Evolutionary conservation across 2,888 invertebrate species (phyloP).

Genomic region (Hydroisotoma schaefferi): DNA sequence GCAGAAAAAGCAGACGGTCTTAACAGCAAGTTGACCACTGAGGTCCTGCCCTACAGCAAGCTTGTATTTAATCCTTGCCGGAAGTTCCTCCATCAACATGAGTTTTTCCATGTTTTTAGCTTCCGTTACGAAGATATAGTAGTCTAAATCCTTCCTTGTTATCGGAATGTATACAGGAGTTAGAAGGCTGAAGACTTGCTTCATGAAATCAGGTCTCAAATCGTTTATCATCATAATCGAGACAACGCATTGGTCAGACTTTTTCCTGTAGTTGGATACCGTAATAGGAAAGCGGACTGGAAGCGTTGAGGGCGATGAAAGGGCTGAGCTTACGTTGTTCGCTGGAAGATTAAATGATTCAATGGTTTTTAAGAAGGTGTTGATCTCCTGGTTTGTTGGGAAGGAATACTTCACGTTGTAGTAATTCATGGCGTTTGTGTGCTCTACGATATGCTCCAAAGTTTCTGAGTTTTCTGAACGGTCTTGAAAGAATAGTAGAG

Average conservation of each 20-base stretch:
- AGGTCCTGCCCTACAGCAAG: slow-evolving; percentile 16
- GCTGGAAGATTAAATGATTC: background rate
- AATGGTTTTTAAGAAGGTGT: background rate
- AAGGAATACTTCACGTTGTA: slow-evolving; percentile 7
- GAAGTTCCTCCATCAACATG: slow-evolving; percentile 22
- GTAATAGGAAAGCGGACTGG: slow-evolving; percentile 20
- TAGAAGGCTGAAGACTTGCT: slow-evolving; percentile 20
- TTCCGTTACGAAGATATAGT: slow-evolving; percentile 25
- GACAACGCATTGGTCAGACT: slow-evolving; percentile 20
- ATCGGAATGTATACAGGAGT: slow-evolving; percentile 30
- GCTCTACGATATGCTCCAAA: slow-evolving; percentile 13
- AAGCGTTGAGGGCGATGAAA: background rate
- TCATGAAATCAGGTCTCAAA: slow-evolving; percentile 17
- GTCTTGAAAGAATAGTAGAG: slow-evolving; percentile 25
- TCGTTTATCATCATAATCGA: slow-evolving; percentile 26
- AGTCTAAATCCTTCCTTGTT: slow-evolving; percentile 30
- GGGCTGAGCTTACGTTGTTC: slow-evolving; percentile 4
- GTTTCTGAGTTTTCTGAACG: slow-evolving; percentile 21
- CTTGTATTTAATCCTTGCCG: slow-evolving; percentile 24
- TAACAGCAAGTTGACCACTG: background rate
- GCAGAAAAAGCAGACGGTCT: slow-evolving; percentile 28
- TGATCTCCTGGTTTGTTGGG: background rate
- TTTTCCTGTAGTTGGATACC: slow-evolving; percentile 19
- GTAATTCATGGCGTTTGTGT: background rate
- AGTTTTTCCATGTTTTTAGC: slow-evolving; percentile 14